Evolutionary conservation across 2,888 invertebrate genomes (phyloP), one percentile per base, ranked within the genome.

Genomic region (Mythimna impura): DNA sequence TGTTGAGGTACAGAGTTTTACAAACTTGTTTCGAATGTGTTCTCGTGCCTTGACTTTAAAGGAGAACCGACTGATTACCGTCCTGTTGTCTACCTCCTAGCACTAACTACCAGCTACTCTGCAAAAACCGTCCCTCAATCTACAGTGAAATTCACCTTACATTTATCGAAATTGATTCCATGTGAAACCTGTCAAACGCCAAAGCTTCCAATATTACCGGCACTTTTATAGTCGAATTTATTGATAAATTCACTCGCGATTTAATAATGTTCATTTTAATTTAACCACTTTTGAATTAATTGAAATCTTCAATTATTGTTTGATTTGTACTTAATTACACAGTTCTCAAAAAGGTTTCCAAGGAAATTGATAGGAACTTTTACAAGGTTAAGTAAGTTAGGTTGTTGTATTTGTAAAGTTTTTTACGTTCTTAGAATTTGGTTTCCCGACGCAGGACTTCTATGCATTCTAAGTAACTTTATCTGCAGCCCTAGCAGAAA

Each of bases 191-290:
- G 22, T 52, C 76, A 58, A 12, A 76, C 25, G n/a, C 34, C 34
- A n/a, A 34, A 34, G 22, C 34, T 22, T 9, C 22, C 50, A 40
- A 58, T 66, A 73, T 65, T 47, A 47, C 47, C 47, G 7, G 14
- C 0, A 47, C 47, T 58, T 43, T 50, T 22, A 14, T 36, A 50
- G 14, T 34, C 50, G 22, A 73, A 50, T 65, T 36, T 14, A 75
- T 50, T 65, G 20, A 75, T 73, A 57, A 3, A 50, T 73, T 75
- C 30, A 8, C 6, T 20, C 7, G 22, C 10, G 9, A 52, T 57
- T 57, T 50, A 57, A 58, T 75, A 22, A 50, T 40, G 40, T 50
- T 75, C 10, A 40, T 57, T 57, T 50, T 50, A 50, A 55, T 72
- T 76, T 22, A 12, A 43, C 20, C 22, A 43, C 20, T 58, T 76